Evolutionary conservation across 1,140 invertebrate genomes (phyloP), one percentile per base, ranked within the genome.

Genomic region (Luehdorfia chinensis): DNA sequence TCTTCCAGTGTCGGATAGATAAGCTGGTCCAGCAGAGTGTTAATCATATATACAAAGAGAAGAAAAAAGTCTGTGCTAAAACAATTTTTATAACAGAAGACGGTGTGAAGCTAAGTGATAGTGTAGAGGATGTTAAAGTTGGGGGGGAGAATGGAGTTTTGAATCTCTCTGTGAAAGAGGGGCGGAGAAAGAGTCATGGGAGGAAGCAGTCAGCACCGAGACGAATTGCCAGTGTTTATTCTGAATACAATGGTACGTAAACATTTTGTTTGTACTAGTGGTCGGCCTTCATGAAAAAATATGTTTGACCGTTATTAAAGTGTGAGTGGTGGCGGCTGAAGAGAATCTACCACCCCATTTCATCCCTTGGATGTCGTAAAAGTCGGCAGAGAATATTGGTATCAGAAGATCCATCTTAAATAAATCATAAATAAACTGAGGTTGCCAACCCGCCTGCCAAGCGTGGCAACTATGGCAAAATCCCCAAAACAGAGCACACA

Each of bases 1-100:
- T 75, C n/a, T 84, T 84, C 54, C 72, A 83, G 36, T 81, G 74
- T 27, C 59, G 74, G 6, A 70, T 85, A 25, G 79, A 77, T 2
- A 83, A 81, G 28, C 28, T 85, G 0, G 81, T 85, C 0, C 69
- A 79, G 13, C 66, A 80, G 14, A 78, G 72, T 14, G 79, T 84
- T 0, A 78, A 81, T n/a, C 78, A 83, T 21, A 74, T 85, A 3
- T 81, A 65, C 27, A 80, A 68, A 41, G 66, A 65, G 11, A 70
- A 59, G 5, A 78, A 74, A 28, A 68, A 63, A 9, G 55, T 85
- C 0, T 68, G 63, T 15, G 81, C 81, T 0, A 83, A 85, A 46
- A 85, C 81, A 0, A 69, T 85, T 14, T 85, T 81, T 23, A 56
- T 85, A 27, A 47, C 50, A 0, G 55, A 59, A 1, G 66, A 53